Base-by-base conservation (phyloP, 1,140 invertebrate genomes). In the Bombus sylvicola region DNA sequence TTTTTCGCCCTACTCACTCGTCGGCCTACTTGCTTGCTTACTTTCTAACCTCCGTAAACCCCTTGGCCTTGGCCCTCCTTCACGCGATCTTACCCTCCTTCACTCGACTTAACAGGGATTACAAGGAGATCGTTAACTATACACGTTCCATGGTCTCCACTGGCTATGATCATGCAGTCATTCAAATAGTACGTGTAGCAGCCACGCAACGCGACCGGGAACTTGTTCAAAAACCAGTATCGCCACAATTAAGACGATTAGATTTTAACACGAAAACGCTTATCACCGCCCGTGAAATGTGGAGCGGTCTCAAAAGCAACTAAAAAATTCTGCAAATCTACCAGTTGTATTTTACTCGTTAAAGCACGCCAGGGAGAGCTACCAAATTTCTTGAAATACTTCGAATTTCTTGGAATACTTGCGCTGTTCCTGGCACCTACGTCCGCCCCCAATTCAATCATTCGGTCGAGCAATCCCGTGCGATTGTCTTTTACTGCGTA, bases 401-500 rank as follows among this genome's bases (percentile, higher is more conserved):
- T n/a, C 1, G 53, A 8, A 25, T 37, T 83, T 77, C 28, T 34
- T 13, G n/a, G 18, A 72, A 75, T 91, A 97, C 97, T 98, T 95
- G 98, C 98, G 94, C 98, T 98, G 94, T 98, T 98, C 89, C 97
- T 97, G 37, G 98, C 98, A 85, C 98, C 97, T 69, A 99, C 97
- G 93, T 98, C 98, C n/a, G 97, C 97, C 34, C 98, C 98, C 6
- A 99, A 96, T 81, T 99, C 98, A 83, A 99, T 97, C 94, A 99
- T 97, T 75, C 98, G 96, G 94, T 99, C 98, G 74, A 98, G 96
- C 91, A 99, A 97, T 28, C 97, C 97, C 8, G 98, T 97, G 89
- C 98, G 96, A 94, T 99, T 99, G 94, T 99, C 99, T 95, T 98
- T 98, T 0, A 99, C 98, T 1, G 98, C 98, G 92, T 98, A 98